Percentiles rank a stretch among this genome's conserved stretches.
phyloP scores from a whole-genome alignment of 2,797 vertebrate genomes.

The Melanotaenia nigrans region DNA sequence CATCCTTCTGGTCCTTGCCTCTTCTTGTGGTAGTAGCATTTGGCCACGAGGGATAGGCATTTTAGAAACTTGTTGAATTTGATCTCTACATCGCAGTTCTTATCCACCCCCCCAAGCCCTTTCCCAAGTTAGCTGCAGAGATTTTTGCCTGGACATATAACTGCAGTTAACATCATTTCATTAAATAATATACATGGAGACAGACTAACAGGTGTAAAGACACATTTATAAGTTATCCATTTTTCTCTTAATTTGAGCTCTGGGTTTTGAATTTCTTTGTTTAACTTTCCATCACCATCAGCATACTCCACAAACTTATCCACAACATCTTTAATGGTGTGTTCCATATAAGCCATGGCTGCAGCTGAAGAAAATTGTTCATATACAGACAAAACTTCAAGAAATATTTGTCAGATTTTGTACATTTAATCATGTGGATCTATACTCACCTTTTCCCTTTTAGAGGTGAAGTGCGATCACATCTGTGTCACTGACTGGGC shows the following conservation, averaged over 20 bases:
- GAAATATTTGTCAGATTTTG: not conserved
- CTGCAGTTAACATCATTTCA: not conserved
- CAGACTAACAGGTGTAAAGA: no score
- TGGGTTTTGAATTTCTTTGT: not conserved
- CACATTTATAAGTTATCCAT: not conserved
- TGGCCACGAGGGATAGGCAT: constrained; percentile 45
- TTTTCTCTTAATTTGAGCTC: constrained; percentile 56
- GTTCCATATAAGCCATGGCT: constrained; percentile 60
- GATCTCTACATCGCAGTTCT: constrained; percentile 58
- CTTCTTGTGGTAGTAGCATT: constrained; percentile 22
- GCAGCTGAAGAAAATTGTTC: constrained; percentile 3
- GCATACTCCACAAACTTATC: constrained; percentile 62
- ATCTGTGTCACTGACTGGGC: constrained; percentile 11
- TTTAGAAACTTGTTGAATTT: constrained; percentile 62
- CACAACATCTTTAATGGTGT: constrained; percentile 38
- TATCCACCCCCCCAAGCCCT: constrained; percentile 54
- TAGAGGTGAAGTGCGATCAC: not conserved
- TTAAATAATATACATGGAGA: not conserved
- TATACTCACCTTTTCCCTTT: constrained; percentile 35
- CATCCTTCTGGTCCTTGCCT: not conserved
- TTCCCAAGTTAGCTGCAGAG: constrained; percentile 26
- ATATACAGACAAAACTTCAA: not conserved
- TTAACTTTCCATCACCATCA: constrained; percentile 45
- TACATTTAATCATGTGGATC: not conserved
- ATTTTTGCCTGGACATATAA: constrained; percentile 53